Percentiles rank a stretch among this genome's conserved stretches.
phyloP scores from a whole-genome alignment of 2,797 vertebrate species.

The Schizopygopsis pylzovi region DNA sequence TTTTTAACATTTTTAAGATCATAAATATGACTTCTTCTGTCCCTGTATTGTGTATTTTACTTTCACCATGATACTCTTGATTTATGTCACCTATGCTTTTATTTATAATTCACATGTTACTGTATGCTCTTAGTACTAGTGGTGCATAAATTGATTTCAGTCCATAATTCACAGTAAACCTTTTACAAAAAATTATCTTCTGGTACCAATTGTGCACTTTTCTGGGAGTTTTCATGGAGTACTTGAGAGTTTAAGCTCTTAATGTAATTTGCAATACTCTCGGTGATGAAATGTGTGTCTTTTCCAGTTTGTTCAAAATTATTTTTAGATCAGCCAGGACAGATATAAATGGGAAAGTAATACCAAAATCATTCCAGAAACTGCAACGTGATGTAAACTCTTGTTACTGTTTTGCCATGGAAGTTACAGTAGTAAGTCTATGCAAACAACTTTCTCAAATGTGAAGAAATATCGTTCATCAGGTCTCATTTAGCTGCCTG shows the following conservation, averaged over 20 bases:
- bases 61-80: conserved; percentile 17
- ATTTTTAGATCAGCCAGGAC: conserved; percentile 22
- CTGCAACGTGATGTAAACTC: conserved; percentile 33
- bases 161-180: not conserved
- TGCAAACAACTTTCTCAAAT: conserved; percentile 56
- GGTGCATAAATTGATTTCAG: conserved; percentile 20
- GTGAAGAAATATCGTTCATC: conserved; percentile 57
- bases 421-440: conserved; percentile 33
- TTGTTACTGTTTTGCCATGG: conserved; percentile 43
- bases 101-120: conserved; percentile 45
- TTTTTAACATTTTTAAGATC: conserved; percentile 13
- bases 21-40: not conserved
- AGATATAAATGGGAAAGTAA: not conserved
- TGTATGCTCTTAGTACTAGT: conserved; percentile 27
- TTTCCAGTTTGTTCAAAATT: conserved; percentile 22
- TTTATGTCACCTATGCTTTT: conserved; percentile 25
- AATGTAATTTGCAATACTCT: conserved; percentile 36
- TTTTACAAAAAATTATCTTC: not conserved
- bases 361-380: conserved; percentile 14
- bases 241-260: conserved; percentile 36
- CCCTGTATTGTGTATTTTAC: not conserved
- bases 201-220: conserved; percentile 38
- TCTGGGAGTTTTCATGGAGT: conserved; percentile 18
- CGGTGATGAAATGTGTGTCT: conserved; percentile 50
- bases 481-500: conserved; percentile 41